phyloP scores from a whole-genome alignment of 2,888 invertebrate species.

The Papilio elwesi region DNA sequence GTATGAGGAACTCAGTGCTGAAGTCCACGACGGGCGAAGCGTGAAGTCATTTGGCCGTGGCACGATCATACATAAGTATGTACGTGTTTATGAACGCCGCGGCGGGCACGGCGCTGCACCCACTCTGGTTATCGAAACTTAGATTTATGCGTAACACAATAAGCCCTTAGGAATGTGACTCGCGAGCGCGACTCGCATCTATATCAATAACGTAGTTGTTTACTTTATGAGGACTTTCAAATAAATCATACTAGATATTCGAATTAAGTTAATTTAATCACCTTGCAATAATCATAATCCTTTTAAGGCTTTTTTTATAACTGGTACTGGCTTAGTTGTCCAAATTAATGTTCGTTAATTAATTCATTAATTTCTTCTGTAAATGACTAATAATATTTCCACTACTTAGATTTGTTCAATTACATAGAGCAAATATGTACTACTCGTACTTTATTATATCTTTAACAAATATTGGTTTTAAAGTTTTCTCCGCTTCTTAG shows the following conservation, averaged over 20 bases:
- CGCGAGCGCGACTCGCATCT: conserved; percentile 59
- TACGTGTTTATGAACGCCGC: conserved; percentile 58
- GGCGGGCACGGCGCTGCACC: conserved; percentile 75
- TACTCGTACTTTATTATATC: no score
- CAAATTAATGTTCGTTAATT: no score
- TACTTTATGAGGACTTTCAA: not conserved
- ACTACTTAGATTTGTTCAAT: no score
- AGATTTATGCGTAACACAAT: conserved; percentile 80
- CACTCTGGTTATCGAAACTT: conserved; percentile 78
- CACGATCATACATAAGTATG: conserved; percentile 47
- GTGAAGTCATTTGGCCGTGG: conserved; percentile 40
- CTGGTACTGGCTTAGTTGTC: no score
- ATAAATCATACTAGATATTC: conserved; percentile 5
- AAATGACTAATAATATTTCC: no score
- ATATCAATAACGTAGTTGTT: conserved; percentile 46
- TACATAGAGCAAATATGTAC: no score
- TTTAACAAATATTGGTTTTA: no score
- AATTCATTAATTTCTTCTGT: no score
- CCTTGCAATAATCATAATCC: not conserved
- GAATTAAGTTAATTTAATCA: not conserved
- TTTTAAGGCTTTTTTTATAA: not conserved
- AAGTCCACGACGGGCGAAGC: conserved; percentile 30
- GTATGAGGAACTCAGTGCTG: conserved; percentile 29
- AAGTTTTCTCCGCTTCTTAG: no score
- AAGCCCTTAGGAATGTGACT: conserved; percentile 77